Conservation (phyloP, 2,797 vertebrate species). For the Buceros bicornis region DNA sequence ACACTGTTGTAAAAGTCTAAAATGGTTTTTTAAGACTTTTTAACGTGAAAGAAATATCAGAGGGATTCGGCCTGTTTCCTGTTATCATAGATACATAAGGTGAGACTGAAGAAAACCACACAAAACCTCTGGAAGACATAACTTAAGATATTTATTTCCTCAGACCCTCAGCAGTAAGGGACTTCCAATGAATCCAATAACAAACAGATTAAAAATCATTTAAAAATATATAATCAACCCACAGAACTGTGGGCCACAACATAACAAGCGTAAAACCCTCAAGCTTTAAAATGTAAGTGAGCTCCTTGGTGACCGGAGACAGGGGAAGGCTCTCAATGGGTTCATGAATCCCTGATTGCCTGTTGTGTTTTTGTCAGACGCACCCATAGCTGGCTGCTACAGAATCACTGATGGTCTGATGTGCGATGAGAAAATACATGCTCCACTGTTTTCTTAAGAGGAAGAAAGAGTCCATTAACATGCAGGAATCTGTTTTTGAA, state of each 20-base stretch:
- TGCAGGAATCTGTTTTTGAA: not conserved
- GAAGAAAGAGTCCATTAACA: not conserved
- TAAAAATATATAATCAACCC: not conserved
- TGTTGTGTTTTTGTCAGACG: not conserved
- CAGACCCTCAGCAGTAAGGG: not conserved
- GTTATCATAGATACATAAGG: not conserved
- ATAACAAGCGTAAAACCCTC: not conserved
- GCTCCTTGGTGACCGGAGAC: fast-evolving
- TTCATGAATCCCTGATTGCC: fast-evolving
- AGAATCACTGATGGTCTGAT: not conserved
- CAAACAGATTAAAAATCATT: not conserved
- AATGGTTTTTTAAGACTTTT: not conserved
- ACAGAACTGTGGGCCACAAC: not conserved
- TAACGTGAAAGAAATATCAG: not conserved
- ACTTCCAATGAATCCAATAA: not conserved
- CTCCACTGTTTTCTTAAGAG: not conserved
- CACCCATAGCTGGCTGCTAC: not conserved
- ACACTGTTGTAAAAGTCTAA: not conserved
- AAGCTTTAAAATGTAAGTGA: not conserved
- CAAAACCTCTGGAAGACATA: not conserved
- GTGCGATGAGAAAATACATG: not conserved
- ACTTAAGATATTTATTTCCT: not conserved
- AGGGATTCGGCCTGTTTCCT: not conserved
- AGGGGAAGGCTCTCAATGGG: not conserved
- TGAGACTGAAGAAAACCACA: not conserved